These are phyloP conservation scores for Erinaceus europaeus DNA, from an alignment of 2,113 vertebrate genomes.

Conservation along the genomic window DNA sequence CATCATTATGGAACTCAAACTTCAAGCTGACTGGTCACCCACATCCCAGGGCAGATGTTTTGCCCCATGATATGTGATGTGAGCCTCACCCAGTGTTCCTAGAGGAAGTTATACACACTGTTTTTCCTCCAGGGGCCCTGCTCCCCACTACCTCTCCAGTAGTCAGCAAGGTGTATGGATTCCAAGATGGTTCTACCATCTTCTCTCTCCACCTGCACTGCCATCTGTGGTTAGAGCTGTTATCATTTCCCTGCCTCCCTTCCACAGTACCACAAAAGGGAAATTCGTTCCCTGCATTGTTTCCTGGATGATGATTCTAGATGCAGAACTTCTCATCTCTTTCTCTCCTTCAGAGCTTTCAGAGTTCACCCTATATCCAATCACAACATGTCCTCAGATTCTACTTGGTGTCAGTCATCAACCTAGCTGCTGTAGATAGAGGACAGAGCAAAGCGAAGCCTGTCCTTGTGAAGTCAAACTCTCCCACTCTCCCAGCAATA, in stretches of 20 bases:
- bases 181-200: too few species aligned
- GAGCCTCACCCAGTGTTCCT: not conserved
- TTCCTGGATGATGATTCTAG: not conserved
- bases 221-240: not conserved
- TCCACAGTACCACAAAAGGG: not conserved
- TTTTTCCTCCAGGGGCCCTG: not conserved
- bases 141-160: too few species aligned
- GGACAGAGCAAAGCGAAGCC: not conserved
- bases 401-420: not conserved
- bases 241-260: not conserved
- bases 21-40: not conserved
- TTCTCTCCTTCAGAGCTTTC: not conserved
- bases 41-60: fast-evolving
- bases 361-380: not conserved
- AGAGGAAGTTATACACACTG: not conserved
- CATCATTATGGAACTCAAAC: not conserved
- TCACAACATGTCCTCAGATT: not conserved
- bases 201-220: not conserved
- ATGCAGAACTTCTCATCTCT: not conserved
- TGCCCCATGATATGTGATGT: not conserved
- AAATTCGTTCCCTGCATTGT: not conserved
- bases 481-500: fast-evolving
- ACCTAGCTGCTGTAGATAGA: not conserved
- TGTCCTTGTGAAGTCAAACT: not conserved
- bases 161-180: not conserved